These are phyloP conservation scores for Sesamia nonagrioides DNA, from an alignment of 1,140 invertebrate genomes.

Conservation along the genomic window DNA sequence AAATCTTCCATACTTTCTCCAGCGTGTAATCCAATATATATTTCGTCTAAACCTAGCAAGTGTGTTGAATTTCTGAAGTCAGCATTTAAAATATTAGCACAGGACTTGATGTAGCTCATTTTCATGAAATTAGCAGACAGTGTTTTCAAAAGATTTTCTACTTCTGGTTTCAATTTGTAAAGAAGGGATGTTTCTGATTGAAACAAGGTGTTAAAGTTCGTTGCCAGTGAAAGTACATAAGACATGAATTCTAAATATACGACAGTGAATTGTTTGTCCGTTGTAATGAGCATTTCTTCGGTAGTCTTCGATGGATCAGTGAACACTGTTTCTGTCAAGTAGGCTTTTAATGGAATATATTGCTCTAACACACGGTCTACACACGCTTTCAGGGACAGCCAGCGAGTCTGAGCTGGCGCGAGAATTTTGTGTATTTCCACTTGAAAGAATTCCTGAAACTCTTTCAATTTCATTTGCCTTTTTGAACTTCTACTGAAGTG, in stretches of 20 bases:
- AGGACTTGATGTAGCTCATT: not conserved
- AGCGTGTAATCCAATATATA: no score
- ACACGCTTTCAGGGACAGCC: not conserved
- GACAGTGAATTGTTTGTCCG: not conserved
- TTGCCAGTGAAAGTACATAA: not conserved
- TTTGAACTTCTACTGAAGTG: not conserved
- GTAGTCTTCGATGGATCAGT: not conserved
- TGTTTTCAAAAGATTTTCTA: slow-evolving; percentile 3
- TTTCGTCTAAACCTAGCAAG: not conserved
- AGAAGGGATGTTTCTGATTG: slow-evolving; percentile 8
- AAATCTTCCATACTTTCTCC: no score
- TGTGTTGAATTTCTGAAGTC: not conserved
- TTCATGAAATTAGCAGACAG: not conserved
- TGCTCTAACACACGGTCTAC: not conserved
- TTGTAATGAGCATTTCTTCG: not conserved
- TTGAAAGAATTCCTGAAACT: not conserved
- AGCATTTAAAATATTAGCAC: not conserved
- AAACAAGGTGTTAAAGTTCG: not conserved
- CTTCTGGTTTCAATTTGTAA: slow-evolving; percentile 9
- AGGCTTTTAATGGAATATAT: not conserved
- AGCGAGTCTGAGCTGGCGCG: not conserved
- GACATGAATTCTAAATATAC: slow-evolving; percentile 1
- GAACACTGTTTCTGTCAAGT: not conserved
- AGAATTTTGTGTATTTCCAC: not conserved
- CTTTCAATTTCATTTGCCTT: no score